A percentile compares a stretch with the other conserved stretches of the same genome.
phyloP scores from a whole-genome alignment of 2,113 vertebrate genomes.

The Boleophthalmus pectinirostris region DNA sequence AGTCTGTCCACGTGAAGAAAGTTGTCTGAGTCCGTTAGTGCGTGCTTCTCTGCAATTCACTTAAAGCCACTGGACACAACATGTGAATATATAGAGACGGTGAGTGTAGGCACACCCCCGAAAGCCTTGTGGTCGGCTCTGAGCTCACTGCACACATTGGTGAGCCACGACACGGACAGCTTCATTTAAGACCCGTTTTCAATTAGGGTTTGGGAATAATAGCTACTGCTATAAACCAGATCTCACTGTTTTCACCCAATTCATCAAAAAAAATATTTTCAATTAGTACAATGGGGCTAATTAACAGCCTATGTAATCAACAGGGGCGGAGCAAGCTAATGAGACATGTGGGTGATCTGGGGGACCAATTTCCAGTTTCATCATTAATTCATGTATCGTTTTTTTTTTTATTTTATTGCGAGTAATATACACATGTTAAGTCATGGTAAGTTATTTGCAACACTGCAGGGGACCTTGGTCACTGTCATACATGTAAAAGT shows the following conservation, averaged over 20 bases:
- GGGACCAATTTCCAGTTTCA: neutral
- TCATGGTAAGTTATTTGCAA: too few species aligned
- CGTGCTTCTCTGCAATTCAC: constrained; percentile 67
- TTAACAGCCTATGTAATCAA: neutral
- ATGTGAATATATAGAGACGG: constrained; percentile 83
- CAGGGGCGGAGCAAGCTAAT: neutral
- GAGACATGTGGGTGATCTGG: neutral
- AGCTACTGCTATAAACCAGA: neutral
- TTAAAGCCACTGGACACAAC: constrained; percentile 61
- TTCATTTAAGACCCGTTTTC: neutral
- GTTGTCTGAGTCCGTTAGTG: neutral
- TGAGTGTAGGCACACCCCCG: constrained; percentile 85
- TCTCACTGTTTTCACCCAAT: neutral
- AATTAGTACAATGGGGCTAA: neutral
- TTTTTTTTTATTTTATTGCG: neutral
- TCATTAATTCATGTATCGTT: neutral
- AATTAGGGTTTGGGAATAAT: neutral
- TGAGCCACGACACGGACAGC: neutral
- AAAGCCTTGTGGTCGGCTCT: constrained; percentile 60
- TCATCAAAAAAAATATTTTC: neutral
- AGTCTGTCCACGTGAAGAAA: constrained; percentile 27
- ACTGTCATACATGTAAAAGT: too few species aligned
- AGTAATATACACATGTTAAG: too few species aligned
- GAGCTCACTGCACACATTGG: constrained; percentile 30
- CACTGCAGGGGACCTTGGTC: too few species aligned